Base-by-base conservation (phyloP, 2,888 invertebrate genomes). In the Apotomis capreana region DNA sequence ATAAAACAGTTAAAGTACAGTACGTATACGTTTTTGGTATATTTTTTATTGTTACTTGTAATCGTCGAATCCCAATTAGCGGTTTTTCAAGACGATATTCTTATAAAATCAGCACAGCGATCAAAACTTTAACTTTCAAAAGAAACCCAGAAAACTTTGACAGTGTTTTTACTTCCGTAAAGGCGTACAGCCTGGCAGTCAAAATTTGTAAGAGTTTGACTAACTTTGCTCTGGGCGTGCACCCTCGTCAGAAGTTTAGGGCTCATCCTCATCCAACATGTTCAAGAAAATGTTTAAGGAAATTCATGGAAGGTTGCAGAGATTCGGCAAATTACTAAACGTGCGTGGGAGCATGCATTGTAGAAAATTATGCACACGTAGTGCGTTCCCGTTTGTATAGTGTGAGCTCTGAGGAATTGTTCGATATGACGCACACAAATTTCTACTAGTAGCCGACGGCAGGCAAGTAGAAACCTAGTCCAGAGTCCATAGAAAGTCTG, bases 181-280 rank as follows among this genome's bases (percentile, higher is more conserved):
- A 65, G 59, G 26, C 71, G 6, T 49, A 12, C 26, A 65, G 59
- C 54, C 61, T 13, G 60, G n/a, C 60, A 51, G 57, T 10, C 71
- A 26, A n/a, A 65, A 65, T 70, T 54, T 60, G 15, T 37, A 60
- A 60, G 54, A 64, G 46, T 69, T 60, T 9, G 15, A 49, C 58
- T 40, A 49, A 61, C 58, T 60, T 60, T 4, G 54, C 51, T 61
- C 12, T 12, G 26, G 49, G 65, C 59, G 54, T 36, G 13, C 54
- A 70, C 71, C 71, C 61, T 71, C 71, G 67, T 71, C 67, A 71
- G 10, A 62, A 71, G 40, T 67, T 70, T 55, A n/a, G 60, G 60
- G 10, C n/a, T 61, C 64, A 12, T 60, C 60, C n/a, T 61, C 64
- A 12, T 60, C 60, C 70, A 67, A 71, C 71, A 62, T 57, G 61